Percentiles rank a stretch among this genome's conserved stretches.
These are phyloP conservation scores for Mongoloraphidia duomilia DNA, from an alignment of 2,888 invertebrate genomes.

Conservation along the genomic window DNA sequence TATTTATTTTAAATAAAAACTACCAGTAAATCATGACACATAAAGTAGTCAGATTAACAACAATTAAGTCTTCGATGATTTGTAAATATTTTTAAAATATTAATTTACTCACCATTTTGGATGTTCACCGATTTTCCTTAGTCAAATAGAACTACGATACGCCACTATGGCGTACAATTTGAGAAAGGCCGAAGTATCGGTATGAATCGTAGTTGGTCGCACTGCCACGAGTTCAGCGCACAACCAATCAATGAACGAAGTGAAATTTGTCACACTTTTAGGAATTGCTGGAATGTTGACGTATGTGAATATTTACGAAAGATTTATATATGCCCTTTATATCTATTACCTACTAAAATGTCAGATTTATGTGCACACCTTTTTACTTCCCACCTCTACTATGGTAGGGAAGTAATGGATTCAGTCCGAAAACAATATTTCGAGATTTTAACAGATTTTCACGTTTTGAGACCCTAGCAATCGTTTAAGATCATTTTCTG, in stretches of 20 bases:
- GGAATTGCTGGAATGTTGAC: background rate
- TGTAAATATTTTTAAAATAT: background rate
- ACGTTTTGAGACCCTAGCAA: too few species aligned
- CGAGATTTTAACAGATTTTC: too few species aligned
- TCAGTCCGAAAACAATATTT: too few species aligned
- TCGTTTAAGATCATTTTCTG: too few species aligned
- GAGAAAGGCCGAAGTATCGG: conserved; percentile 43
- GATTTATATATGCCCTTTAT: background rate
- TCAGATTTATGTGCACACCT: too few species aligned
- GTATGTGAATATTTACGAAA: conserved; percentile 1
- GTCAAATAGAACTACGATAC: conserved; percentile 61
- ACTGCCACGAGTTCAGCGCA: background rate
- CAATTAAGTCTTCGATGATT: background rate
- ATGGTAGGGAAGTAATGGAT: too few species aligned
- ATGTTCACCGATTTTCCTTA: conserved; percentile 66
- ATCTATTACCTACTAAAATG: too few species aligned
- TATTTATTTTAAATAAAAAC: too few species aligned
- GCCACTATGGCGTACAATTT: conserved; percentile 80
- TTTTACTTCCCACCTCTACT: too few species aligned
- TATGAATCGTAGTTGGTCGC: background rate
- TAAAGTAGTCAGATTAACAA: background rate
- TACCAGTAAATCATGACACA: too few species aligned
- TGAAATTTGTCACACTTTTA: background rate
- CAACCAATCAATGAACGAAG: background rate
- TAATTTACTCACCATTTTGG: conserved; percentile 58